phyloP scores from a whole-genome alignment of 2,113 vertebrate genomes.

The Pao palembangensis region DNA sequence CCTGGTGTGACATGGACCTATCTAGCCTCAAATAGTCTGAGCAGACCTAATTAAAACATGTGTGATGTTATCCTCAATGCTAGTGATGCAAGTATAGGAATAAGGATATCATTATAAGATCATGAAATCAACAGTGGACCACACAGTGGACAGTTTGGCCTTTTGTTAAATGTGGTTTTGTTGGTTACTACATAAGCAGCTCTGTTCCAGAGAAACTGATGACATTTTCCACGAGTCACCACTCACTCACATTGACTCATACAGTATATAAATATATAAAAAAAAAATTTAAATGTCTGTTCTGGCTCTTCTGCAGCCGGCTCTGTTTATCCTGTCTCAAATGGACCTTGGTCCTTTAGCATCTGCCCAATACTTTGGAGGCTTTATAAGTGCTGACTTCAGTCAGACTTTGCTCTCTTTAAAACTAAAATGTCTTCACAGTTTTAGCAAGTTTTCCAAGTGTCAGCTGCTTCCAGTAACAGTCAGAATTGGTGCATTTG shows the following conservation, averaged over 20 bases:
- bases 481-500: conserved; percentile 59
- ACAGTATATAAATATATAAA: not conserved
- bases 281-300: conserved; percentile 11
- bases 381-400: conserved; percentile 19
- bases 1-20: no score
- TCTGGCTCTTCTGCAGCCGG: conserved; percentile 36
- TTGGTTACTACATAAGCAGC: no score
- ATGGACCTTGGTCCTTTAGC: conserved; percentile 37
- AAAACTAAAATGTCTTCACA: conserved; percentile 30
- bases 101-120: no score
- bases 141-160: no score
- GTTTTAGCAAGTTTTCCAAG: conserved; percentile 15
- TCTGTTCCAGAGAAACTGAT: no score
- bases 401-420: conserved; percentile 53
- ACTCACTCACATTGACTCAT: not conserved
- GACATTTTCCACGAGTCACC: no score
- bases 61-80: no score
- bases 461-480: not conserved
- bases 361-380: not conserved
- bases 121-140: no score
- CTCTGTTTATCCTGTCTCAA: conserved; percentile 10
- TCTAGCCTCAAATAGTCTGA: no score
- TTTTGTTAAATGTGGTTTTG: no score
- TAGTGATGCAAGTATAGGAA: no score
- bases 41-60: no score